Conservation (phyloP, 2,113 vertebrate species). For the Sinocyclocheilus maitianheensis region DNA sequence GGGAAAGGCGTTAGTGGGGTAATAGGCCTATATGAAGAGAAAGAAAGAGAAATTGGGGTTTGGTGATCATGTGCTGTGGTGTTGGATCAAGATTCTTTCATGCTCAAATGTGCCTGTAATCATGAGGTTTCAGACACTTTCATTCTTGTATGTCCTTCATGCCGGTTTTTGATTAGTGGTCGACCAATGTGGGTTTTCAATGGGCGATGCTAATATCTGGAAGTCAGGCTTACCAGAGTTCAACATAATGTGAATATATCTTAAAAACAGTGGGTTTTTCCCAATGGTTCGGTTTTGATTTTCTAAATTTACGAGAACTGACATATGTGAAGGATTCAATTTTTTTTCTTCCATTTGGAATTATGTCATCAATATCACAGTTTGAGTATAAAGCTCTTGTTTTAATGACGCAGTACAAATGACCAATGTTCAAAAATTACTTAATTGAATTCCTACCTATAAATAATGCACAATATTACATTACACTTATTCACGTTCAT, state of each 20-base stretch:
- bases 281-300: neutral
- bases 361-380: too few relatives aligned
- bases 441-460: too few relatives aligned
- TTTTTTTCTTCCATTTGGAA: too few relatives aligned
- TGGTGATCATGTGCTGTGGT: neutral
- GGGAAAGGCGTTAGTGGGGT: constrained; percentile 67
- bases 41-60: constrained; percentile 13
- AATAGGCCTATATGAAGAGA: constrained; percentile 57
- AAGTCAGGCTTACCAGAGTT: neutral
- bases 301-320: neutral
- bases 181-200: neutral
- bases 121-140: neutral
- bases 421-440: neutral
- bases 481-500: neutral
- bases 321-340: too few relatives aligned
- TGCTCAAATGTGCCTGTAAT: neutral
- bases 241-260: neutral
- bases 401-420: neutral
- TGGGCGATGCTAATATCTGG: neutral
- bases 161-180: neutral
- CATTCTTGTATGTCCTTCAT: neutral
- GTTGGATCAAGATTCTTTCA: neutral
- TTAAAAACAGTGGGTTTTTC: neutral
- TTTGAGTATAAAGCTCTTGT: too few relatives aligned
- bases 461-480: too few relatives aligned